Conservation (phyloP, 2,113 vertebrate species). For the Donacobius atricapilla region DNA sequence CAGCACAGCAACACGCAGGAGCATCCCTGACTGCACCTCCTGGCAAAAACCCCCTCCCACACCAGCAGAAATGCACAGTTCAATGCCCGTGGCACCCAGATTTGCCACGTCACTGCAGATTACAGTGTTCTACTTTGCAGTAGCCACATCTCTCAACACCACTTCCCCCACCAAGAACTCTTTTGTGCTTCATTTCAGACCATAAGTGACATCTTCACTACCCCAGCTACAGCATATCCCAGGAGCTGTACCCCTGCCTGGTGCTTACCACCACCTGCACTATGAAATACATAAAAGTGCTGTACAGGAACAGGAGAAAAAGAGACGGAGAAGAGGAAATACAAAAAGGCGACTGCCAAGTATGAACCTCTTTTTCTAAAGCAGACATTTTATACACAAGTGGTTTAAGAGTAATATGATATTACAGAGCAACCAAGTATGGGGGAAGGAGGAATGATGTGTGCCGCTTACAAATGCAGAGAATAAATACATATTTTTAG, state of each 20-base stretch:
- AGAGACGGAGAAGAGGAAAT: not conserved
- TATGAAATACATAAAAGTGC: not conserved
- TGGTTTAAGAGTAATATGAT: constrained; percentile 36
- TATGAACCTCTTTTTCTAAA: not conserved
- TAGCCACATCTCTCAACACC: not conserved
- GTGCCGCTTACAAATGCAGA: constrained; percentile 46
- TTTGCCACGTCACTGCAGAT: not conserved
- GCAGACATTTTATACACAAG: constrained; percentile 22
- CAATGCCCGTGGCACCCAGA: not conserved
- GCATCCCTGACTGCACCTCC: not conserved
- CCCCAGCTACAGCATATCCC: not conserved
- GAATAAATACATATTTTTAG: constrained; percentile 57
- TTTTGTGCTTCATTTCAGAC: not conserved
- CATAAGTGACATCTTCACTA: not conserved
- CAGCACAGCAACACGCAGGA: not conserved
- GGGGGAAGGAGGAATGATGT: constrained; percentile 14
- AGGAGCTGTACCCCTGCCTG: not conserved
- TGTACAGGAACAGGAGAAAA: not conserved
- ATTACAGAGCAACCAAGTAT: constrained; percentile 30
- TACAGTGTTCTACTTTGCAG: not conserved
- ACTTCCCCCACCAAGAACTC: not conserved
- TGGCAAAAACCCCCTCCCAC: not conserved
- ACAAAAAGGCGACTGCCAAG: not conserved
- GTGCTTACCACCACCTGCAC: not conserved
- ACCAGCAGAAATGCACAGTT: not conserved